Conservation (phyloP, 2,888 invertebrate genomes). For the Spodoptera picta region DNA sequence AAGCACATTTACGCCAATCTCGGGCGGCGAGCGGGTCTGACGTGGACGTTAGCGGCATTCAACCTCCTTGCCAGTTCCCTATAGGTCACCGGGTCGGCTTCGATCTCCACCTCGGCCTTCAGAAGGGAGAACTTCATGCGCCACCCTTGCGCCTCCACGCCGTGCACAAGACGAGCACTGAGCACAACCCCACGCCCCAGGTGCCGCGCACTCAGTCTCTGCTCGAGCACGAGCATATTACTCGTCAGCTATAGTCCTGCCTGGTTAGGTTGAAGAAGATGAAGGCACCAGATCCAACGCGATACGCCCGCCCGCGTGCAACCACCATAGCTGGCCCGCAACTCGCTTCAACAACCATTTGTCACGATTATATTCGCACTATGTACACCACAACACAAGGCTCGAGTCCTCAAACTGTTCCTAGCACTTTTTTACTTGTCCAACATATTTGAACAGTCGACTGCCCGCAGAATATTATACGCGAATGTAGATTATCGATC, state of each 20-base stretch:
- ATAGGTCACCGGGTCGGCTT: constrained; percentile 81
- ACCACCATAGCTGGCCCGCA: constrained; percentile 83
- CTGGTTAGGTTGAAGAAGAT: constrained; percentile 85
- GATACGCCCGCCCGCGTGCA: constrained; percentile 73
- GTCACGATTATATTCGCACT: constrained; percentile 66
- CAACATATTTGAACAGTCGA: constrained; percentile 77
- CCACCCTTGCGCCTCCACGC: constrained; percentile 82
- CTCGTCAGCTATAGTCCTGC: constrained; percentile 87
- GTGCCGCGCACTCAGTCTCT: constrained; percentile 82
- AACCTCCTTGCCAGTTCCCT: constrained; percentile 76
- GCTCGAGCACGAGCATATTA: constrained; percentile 86
- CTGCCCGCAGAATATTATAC: constrained; percentile 54
- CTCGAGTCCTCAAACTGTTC: constrained; percentile 34
- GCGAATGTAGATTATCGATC: constrained; percentile 40
- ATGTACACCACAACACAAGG: constrained; percentile 58
- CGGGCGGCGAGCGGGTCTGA: constrained; percentile 74
- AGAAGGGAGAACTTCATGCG: constrained; percentile 83
- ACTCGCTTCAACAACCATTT: constrained; percentile 82
- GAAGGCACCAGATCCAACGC: constrained; percentile 81
- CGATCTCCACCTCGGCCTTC: constrained; percentile 83
- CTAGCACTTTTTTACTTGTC: constrained; percentile 76
- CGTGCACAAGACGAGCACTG: constrained; percentile 79
- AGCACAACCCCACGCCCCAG: constrained; percentile 78
- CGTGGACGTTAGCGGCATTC: constrained; percentile 79
- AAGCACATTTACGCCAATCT: constrained; percentile 77